These are phyloP conservation scores for Halictus rubicundus DNA, from an alignment of 1,140 invertebrate species.

Conservation along the genomic window DNA sequence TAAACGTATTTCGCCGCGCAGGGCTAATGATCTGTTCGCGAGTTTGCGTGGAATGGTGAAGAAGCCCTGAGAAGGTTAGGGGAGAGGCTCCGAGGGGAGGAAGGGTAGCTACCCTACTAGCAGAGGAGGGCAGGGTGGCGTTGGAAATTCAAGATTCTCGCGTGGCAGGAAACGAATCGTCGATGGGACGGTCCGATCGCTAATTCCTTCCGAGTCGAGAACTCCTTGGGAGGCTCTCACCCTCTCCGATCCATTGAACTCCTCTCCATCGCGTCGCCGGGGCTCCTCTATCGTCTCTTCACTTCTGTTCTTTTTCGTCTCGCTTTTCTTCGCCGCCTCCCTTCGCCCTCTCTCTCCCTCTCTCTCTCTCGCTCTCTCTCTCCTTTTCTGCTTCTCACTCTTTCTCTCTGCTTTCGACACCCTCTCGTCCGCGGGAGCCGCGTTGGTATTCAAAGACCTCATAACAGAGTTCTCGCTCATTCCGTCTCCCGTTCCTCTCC, in stretches of 20 bases:
- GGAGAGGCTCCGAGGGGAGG: too few relatives aligned
- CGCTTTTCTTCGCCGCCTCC: slow-evolving; percentile 45
- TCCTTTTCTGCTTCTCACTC: slow-evolving; percentile 12
- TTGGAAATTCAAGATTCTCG: slow-evolving; percentile 54
- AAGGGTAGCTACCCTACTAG: too few relatives aligned
- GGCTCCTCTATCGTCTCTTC: slow-evolving; percentile 30
- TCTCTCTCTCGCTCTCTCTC: slow-evolving; percentile 2
- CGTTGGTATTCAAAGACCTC: slow-evolving; percentile 68
- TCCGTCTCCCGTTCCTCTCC: slow-evolving; percentile 42
- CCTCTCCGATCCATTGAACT: slow-evolving; percentile 56
- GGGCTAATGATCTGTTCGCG: slow-evolving; percentile 40
- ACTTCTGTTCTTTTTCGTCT: slow-evolving; percentile 58
- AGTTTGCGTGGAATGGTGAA: slow-evolving; percentile 7
- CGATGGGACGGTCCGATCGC: slow-evolving; percentile 60
- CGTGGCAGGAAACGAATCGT: slow-evolving; percentile 60
- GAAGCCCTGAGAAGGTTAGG: neutral
- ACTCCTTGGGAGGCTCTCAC: slow-evolving; percentile 39
- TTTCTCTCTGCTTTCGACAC: neutral
- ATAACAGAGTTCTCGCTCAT: slow-evolving; percentile 64
- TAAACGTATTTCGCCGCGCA: slow-evolving; percentile 20
- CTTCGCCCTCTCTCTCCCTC: slow-evolving; percentile 14
- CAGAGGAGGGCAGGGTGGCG: neutral
- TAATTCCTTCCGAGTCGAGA: slow-evolving; percentile 64
- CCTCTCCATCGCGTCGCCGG: slow-evolving; percentile 14
- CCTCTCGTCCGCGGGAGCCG: slow-evolving; percentile 6